Evolutionary conservation across 2,888 invertebrate genomes (phyloP), one percentile per base, ranked within the genome.

Genomic region (Ctenicera cuprea): DNA sequence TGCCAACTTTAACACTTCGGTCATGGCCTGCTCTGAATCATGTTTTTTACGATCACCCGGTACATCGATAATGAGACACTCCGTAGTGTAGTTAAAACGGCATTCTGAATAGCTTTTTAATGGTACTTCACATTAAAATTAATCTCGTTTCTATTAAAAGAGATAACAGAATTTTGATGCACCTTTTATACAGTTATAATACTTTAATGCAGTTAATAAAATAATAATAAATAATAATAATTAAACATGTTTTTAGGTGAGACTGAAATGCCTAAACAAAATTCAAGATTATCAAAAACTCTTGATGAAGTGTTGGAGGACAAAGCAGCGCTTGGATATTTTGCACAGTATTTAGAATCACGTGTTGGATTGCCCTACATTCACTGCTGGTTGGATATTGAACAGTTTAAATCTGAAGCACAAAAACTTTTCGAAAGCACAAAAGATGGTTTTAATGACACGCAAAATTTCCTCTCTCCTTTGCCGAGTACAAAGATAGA

Each of bases 291-390:
- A 65, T 94, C 94, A 3, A 92, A 94, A 87, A 93, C 91, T 64
- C 88, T 97, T 73, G 87, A 89, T 73, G 94, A 96, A 82, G 92
- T 95, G 77, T 88, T 97, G 14, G 87, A 90, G 26, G 95, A 96
- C 86, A 94, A 94, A 84, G 92, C 92, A 84, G 94, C 94, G 69
- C 88, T 97, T 26, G 92, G 93, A 57, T 95, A 95, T 86, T 95
- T 97, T 85, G 90, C 95, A 68, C 95, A 96, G 82, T 97, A 92
- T 86, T 91, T 97, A 91, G 95, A 96, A 82, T 89, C 92, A n/a
- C 90, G 91, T 77, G 92, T 92, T 71, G 91, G 91, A 67, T 86
- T 92, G 68, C 86, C 90, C 18, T 88, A 93, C 37, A 89, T 95
- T 0, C 92, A 92, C 85, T 94, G 94, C 85, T 95, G 93, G 91